phyloP scores from a whole-genome alignment of 2,797 vertebrate species.

The Acanthurus lineatus region DNA sequence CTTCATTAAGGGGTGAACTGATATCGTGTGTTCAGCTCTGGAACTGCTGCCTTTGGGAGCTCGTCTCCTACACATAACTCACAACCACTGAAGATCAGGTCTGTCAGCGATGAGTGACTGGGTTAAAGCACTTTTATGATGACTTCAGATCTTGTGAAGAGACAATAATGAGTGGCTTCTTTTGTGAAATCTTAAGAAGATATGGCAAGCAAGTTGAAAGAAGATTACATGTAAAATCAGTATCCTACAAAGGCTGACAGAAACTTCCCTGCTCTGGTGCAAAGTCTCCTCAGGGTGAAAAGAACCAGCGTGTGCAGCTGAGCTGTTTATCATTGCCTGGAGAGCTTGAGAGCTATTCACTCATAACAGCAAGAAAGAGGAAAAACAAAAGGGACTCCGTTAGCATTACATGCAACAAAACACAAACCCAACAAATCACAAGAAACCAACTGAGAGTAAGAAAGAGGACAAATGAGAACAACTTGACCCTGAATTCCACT shows the following conservation, averaged over 20 bases:
- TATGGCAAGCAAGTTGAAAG: constrained; percentile 52
- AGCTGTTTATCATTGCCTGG: constrained; percentile 60
- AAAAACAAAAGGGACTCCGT: constrained; percentile 61
- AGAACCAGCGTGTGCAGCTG: constrained; percentile 25
- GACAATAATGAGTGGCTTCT: constrained; percentile 51
- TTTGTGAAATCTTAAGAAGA: constrained; percentile 51
- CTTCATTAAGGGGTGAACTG: constrained; percentile 72
- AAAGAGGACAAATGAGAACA: constrained; percentile 48
- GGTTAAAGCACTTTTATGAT: constrained; percentile 62
- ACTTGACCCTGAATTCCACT: constrained; percentile 74
- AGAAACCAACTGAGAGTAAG: constrained; percentile 53
- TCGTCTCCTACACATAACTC: constrained; percentile 56
- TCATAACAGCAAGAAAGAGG: constrained; percentile 48
- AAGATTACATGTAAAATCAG: constrained; percentile 56
- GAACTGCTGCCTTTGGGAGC: constrained; percentile 64
- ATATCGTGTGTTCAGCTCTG: constrained; percentile 38
- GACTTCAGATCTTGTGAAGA: constrained; percentile 70
- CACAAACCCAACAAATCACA: constrained; percentile 66
- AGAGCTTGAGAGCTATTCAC: constrained; percentile 54
- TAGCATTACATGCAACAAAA: constrained; percentile 64
- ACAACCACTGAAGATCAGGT: constrained; percentile 68
- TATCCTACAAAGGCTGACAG: constrained; percentile 45
- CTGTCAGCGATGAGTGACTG: constrained; percentile 67
- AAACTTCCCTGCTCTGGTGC: constrained; percentile 31
- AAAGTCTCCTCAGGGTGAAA: constrained; percentile 45